phyloP scores from a whole-genome alignment of 2,888 invertebrate species.

The Lithophane socia region DNA sequence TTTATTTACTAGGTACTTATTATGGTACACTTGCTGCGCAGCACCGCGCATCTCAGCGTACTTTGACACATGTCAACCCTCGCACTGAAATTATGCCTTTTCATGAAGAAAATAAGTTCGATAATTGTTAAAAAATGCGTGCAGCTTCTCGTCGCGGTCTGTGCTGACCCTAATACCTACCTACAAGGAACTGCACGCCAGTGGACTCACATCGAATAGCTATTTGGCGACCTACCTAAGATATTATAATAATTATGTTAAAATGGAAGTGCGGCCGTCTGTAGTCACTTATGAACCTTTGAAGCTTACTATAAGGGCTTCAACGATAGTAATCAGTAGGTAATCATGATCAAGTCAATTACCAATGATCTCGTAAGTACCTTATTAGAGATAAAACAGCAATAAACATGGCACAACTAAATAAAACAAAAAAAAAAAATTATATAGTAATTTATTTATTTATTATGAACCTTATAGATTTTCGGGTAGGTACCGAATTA shows the following conservation, averaged over 20 bases:
- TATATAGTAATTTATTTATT: background rate
- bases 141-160: no score
- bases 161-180: background rate
- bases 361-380: no score
- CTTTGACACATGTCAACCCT: no score
- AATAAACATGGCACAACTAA: conserved; percentile 9
- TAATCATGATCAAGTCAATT: background rate
- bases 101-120: no score
- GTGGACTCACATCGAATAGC: background rate
- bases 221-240: background rate
- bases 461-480: conserved; percentile 1
- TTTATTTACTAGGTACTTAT: no score
- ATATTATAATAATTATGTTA: background rate
- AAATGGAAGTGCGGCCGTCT: background rate
- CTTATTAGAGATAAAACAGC: conserved; percentile 9
- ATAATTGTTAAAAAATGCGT: no score
- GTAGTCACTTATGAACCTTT: background rate
- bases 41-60: no score
- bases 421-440: conserved; percentile 13
- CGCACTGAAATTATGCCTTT: no score
- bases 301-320: background rate
- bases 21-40: no score
- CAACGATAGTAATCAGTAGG: no score
- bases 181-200: background rate
- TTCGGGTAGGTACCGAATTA: background rate